phyloP scores from a whole-genome alignment of 2,797 vertebrate species.

The Rousettus madagascariensis region DNA sequence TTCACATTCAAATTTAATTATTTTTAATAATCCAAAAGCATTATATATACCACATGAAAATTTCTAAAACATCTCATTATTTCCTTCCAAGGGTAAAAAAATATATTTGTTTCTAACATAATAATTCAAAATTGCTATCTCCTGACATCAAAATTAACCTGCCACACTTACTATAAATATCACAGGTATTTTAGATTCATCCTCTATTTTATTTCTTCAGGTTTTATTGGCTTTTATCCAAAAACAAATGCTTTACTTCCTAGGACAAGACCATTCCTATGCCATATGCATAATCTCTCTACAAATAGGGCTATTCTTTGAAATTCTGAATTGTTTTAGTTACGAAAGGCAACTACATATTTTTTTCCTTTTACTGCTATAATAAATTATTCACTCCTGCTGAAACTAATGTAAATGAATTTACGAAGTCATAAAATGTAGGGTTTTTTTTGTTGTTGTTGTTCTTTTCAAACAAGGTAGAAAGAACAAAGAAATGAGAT shows the following conservation, averaged over 20 bases:
- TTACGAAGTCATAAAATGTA: constrained; percentile 56
- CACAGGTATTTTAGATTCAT: constrained; percentile 27
- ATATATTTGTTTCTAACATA: neutral
- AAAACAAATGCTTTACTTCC: constrained; percentile 35
- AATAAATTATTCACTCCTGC: constrained; percentile 58
- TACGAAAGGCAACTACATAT: constrained; percentile 19
- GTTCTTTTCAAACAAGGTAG: constrained; percentile 21
- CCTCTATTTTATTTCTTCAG: constrained; percentile 8
- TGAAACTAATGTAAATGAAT: constrained; percentile 64
- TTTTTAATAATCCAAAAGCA: constrained; percentile 34
- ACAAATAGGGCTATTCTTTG: constrained; percentile 44
- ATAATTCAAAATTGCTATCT: constrained; percentile 36
- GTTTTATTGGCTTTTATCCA: constrained; percentile 16
- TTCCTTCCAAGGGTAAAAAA: neutral
- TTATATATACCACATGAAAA: neutral
- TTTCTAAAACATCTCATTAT: neutral
- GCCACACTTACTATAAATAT: neutral
- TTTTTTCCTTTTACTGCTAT: constrained; percentile 53
- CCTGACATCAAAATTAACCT: neutral
- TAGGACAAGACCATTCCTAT: neutral
- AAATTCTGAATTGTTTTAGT: constrained; percentile 59
- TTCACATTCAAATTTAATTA: constrained; percentile 39
- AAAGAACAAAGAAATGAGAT: constrained; percentile 53
- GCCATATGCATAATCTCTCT: constrained; percentile 20
- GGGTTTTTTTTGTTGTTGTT: neutral